Conservation (phyloP, 2,113 vertebrate species). For the Pangasianodon hypophthalmus region DNA sequence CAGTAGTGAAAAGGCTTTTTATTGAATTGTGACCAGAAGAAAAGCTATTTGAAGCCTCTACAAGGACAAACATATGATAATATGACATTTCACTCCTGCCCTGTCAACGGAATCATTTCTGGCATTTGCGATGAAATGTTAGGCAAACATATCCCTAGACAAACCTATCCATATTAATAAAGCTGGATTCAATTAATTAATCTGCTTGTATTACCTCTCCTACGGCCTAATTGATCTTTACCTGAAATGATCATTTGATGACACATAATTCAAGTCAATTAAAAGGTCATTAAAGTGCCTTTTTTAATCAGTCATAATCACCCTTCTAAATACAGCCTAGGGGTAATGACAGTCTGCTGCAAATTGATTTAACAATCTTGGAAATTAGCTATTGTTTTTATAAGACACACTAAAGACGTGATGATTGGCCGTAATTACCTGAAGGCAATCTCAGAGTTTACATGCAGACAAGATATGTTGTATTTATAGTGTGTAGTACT, state of each 20-base stretch:
- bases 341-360: slow-evolving; percentile 21
- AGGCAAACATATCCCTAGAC: slow-evolving; percentile 50
- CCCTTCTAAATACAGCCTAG: slow-evolving; percentile 32
- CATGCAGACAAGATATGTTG: not conserved
- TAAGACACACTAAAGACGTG: not conserved
- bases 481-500: not conserved
- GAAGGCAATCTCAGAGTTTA: not conserved
- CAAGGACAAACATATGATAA: slow-evolving; percentile 57
- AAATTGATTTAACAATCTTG: slow-evolving; percentile 15
- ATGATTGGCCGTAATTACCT: not conserved
- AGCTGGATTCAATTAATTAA: slow-evolving; percentile 49
- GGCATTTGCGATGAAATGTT: slow-evolving; percentile 60
- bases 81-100: slow-evolving; percentile 56
- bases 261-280: slow-evolving; percentile 40
- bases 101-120: slow-evolving; percentile 53
- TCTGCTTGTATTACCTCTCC: slow-evolving; percentile 25
- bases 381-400: slow-evolving; percentile 40
- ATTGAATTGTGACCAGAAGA: slow-evolving; percentile 46
- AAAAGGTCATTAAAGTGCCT: slow-evolving; percentile 44
- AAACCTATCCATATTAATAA: slow-evolving; percentile 54
- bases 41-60: slow-evolving; percentile 47
- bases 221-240: slow-evolving; percentile 37
- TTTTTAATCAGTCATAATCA: slow-evolving; percentile 46
- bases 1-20: slow-evolving; percentile 25
- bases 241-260: slow-evolving; percentile 37